phyloP scores from a whole-genome alignment of 1,140 invertebrate genomes.

The Drosophila ananassae region DNA sequence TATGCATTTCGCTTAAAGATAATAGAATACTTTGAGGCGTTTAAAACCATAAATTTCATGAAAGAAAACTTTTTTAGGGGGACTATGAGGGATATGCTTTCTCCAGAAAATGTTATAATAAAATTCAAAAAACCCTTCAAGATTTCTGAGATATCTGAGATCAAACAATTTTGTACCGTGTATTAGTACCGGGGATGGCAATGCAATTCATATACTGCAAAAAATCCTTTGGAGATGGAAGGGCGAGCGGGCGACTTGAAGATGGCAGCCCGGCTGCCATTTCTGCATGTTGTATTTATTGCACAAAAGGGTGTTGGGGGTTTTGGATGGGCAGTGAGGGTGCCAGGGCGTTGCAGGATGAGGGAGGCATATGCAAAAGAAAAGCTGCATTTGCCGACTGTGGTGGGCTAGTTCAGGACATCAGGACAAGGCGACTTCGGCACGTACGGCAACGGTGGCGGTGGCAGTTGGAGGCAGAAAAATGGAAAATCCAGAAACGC shows the following conservation, averaged over 20 bases:
- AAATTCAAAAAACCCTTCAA: too few species aligned
- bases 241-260: slow-evolving; percentile 58
- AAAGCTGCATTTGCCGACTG: slow-evolving; percentile 62
- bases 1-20: too few species aligned
- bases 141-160: too few species aligned
- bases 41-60: too few species aligned
- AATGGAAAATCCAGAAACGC: slow-evolving; percentile 61
- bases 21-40: too few species aligned
- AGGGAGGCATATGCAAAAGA: slow-evolving; percentile 29
- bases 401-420: slow-evolving; percentile 40
- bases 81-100: too few species aligned
- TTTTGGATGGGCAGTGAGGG: neutral
- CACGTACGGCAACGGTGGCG: slow-evolving; percentile 47
- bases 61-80: too few species aligned
- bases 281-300: slow-evolving; percentile 81
- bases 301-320: slow-evolving; percentile 38
- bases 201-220: slow-evolving; percentile 43
- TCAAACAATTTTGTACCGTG: neutral
- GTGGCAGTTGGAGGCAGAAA: slow-evolving; percentile 31
- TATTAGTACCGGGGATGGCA: slow-evolving; percentile 18
- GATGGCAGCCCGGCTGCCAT: slow-evolving; percentile 57
- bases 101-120: too few species aligned
- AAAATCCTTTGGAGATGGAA: slow-evolving; percentile 22
- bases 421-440: slow-evolving; percentile 66
- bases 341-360: neutral